phyloP scores from a whole-genome alignment of 1,140 invertebrate species.

The Scaptomyza montana region DNA sequence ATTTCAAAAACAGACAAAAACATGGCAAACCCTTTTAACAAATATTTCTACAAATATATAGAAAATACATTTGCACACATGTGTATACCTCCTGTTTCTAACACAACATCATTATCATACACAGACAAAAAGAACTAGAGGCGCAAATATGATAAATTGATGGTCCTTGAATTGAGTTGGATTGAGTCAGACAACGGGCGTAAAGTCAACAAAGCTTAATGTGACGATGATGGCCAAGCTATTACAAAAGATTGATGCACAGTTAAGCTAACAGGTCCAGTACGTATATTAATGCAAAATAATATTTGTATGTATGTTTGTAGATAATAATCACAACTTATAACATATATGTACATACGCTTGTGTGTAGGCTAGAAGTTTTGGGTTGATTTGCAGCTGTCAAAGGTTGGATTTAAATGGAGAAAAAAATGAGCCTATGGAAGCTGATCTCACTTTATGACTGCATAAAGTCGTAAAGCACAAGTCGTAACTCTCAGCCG shows the following conservation, averaged over 20 bases:
- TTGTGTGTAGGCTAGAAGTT: background rate
- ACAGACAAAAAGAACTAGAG: background rate
- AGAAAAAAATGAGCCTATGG: background rate
- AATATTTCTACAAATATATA: background rate
- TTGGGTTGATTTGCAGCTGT: background rate
- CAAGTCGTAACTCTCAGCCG: constrained; percentile 3
- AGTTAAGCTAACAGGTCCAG: background rate
- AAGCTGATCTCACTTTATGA: constrained; percentile 18
- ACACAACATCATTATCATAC: constrained; percentile 36
- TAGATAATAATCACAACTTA: background rate
- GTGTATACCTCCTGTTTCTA: no score
- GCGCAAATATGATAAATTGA: constrained; percentile 22
- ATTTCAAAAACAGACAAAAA: background rate
- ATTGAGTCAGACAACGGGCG: background rate
- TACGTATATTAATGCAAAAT: background rate
- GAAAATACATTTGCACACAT: no score
- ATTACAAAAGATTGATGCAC: constrained; percentile 3
- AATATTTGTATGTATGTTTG: background rate
- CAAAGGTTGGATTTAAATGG: background rate
- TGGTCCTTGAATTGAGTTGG: constrained; percentile 5
- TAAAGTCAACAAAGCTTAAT: constrained; percentile 11
- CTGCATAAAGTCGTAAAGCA: constrained; percentile 14
- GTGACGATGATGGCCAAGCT: background rate
- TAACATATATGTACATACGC: constrained; percentile 9
- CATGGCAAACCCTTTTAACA: background rate